Evolutionary conservation across 2,888 invertebrate genomes (phyloP).

Genomic region (Mythimna pallens): DNA sequence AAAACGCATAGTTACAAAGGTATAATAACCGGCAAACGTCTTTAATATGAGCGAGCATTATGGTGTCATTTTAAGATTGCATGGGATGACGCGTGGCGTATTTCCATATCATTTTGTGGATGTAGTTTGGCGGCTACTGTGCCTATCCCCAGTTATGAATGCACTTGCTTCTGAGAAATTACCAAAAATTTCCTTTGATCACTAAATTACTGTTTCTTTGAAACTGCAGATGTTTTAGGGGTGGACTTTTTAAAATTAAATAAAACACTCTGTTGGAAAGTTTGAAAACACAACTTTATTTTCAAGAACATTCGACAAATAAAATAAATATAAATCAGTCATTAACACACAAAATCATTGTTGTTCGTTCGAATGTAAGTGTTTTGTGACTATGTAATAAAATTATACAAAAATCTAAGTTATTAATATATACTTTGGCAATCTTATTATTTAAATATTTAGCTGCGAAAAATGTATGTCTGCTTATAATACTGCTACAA

Average conservation of each 20-base stretch:
- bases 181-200: not conserved
- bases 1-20: too few relatives aligned
- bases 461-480: constrained; percentile 31
- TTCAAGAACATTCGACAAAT: constrained; percentile 57
- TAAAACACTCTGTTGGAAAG: constrained; percentile 54
- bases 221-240: not conserved
- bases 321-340: constrained; percentile 66
- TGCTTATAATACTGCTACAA: constrained; percentile 55
- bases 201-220: not conserved
- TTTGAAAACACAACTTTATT: constrained; percentile 66
- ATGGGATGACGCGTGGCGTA: too few relatives aligned
- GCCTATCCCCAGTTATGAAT: too few relatives aligned
- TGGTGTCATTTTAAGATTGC: too few relatives aligned
- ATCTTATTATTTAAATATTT: constrained; percentile 30
- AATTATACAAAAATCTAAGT: constrained; percentile 36
- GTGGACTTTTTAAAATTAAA: constrained; percentile 4
- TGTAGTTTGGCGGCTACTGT: too few relatives aligned
- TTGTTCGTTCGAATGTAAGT: constrained; percentile 52
- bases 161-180: not conserved
- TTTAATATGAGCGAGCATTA: too few relatives aligned
- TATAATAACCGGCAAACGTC: too few relatives aligned
- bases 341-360: constrained; percentile 56
- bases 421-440: constrained; percentile 60
- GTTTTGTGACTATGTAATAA: constrained; percentile 45
- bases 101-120: too few relatives aligned